Base-by-base conservation (phyloP, 1,140 invertebrate genomes). In the Tetragnatha versicolor region DNA sequence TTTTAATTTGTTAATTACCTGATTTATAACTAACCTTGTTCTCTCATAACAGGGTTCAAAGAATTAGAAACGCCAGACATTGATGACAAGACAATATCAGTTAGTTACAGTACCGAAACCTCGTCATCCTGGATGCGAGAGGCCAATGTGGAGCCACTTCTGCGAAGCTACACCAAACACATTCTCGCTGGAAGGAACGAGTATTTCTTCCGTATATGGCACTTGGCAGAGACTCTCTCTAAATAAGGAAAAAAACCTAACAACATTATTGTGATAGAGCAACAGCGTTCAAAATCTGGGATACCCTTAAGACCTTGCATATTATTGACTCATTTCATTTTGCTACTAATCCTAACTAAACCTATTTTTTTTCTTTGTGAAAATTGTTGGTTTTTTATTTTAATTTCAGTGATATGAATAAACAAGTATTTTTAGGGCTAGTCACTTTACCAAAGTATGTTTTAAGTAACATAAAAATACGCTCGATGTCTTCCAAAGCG, bases 191-290 rank as follows among this genome's bases (percentile, higher is more conserved):
- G 93, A 79, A 90, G 91, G 83, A 93, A 95, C 84, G 95, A 97
- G 88, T 97, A 97, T 87, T 97, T 96, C 91, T 97, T 97, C 90
- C 90, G 93, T 79, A 93, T 97, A 86, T 95, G 93, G 93, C 91
- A 92, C 85, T 93, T 94, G 82, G 92, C 93, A 65, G 91, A 91
- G 82, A 90, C 93, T 85, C 87, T 94, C 45, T 94, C 94, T 86
- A 90, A 92, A 86, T 92, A 53, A n/a, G n/a, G n/a, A n/a, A n/a
- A n/a, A n/a, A n/a, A 58, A 51, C 53, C 22, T 29, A 33, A 25
- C 17, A 33, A 14, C 29, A 20, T 9, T 58, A 27, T 47, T 66
- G 63, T 66, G 63, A 66, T 66, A 66, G 14, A 17, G 1, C 9
- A n/a, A 39, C 10, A 25, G 17, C 1, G 17, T 42, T 66, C 25